Conservation (phyloP, 2,888 invertebrate genomes). For the Cosmia pyralina region DNA sequence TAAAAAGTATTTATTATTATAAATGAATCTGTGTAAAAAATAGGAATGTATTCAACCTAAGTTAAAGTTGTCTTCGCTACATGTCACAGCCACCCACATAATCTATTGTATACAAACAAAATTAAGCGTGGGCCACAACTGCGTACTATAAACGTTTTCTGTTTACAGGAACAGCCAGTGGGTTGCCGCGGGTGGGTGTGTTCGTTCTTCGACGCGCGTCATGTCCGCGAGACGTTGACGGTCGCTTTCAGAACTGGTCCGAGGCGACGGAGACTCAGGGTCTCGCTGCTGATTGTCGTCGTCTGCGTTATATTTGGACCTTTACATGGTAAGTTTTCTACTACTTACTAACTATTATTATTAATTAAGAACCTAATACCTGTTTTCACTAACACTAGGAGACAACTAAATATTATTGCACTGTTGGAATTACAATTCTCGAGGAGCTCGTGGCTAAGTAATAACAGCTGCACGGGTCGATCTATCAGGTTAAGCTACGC, state of each 20-base stretch:
- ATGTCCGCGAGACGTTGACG: constrained; percentile 88
- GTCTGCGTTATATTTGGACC: constrained; percentile 90
- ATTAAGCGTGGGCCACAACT: constrained; percentile 28
- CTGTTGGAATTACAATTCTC: no score
- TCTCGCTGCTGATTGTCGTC: constrained; percentile 88
- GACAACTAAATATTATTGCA: no score
- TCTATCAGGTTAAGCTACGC: no score
- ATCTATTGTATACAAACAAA: constrained; percentile 30
- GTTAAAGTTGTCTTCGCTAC: no score
- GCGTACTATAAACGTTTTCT: constrained; percentile 6
- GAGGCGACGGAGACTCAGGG: constrained; percentile 84
- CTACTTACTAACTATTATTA: no score
- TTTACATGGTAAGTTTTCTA: constrained; percentile 83
- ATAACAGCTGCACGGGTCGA: no score
- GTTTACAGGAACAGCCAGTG: constrained; percentile 83
- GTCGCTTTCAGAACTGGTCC: constrained; percentile 89
- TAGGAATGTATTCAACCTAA: no score
- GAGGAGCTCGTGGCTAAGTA: no score
- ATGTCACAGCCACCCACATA: background rate
- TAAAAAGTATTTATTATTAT: no score
- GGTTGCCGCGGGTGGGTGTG: constrained; percentile 87
- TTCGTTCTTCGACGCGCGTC: constrained; percentile 87
- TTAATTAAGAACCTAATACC: no score
- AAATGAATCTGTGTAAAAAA: background rate
- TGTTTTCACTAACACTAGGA: no score